Conservation (phyloP, 2,888 invertebrate genomes). For the Mechanitis mazaeus region DNA sequence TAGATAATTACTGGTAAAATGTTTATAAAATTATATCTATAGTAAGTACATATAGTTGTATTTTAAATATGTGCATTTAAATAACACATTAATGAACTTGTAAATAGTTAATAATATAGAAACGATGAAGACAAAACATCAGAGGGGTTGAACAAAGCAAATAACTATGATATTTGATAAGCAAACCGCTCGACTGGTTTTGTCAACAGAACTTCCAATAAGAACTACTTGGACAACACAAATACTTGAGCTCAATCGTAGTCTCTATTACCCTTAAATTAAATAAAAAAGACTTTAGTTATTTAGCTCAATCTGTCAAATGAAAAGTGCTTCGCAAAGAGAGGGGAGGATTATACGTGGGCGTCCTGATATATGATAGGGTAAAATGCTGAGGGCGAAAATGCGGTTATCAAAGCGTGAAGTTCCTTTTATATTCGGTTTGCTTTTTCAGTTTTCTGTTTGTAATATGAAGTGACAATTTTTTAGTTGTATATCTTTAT, state of each 20-base stretch:
- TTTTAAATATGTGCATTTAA: neutral
- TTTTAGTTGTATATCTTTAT: neutral
- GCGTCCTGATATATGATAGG: constrained; percentile 30
- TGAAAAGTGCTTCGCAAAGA: constrained; percentile 75
- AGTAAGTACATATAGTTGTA: neutral
- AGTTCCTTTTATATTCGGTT: constrained; percentile 19
- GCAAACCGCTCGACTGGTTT: constrained; percentile 27
- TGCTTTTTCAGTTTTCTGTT: constrained; percentile 16
- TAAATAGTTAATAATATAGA: neutral
- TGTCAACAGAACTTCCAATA: constrained; percentile 61
- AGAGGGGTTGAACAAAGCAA: neutral
- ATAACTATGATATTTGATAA: constrained; percentile 6
- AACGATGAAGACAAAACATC: neutral
- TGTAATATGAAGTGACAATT: constrained; percentile 23
- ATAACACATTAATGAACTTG: neutral
- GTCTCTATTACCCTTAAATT: constrained; percentile 65
- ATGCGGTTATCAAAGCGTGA: constrained; percentile 21
- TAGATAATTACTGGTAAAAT: constrained; percentile 15
- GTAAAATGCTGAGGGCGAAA: constrained; percentile 17
- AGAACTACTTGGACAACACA: constrained; percentile 66
- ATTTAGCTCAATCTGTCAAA: constrained; percentile 75
- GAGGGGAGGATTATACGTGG: constrained; percentile 66
- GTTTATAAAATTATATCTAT: constrained; percentile 1
- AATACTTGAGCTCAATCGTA: constrained; percentile 55
- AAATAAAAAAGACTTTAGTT: constrained; percentile 72